phyloP scores from a whole-genome alignment of 2,888 invertebrate genomes.

The Cremastobaeus sp. region DNA sequence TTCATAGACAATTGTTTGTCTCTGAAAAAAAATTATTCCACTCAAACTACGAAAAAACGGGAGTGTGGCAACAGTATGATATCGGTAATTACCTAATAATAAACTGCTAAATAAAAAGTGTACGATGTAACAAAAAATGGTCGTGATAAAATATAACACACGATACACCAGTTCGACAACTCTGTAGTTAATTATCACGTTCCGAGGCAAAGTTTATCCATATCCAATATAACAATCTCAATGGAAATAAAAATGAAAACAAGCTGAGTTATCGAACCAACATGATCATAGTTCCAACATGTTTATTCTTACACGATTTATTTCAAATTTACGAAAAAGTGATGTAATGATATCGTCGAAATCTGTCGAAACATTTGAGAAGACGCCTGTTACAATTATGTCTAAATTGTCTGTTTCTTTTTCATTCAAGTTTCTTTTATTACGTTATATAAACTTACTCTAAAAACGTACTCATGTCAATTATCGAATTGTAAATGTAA shows the following conservation, averaged over 20 bases:
- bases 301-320: conserved; percentile 55
- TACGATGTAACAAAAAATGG: too few relatives aligned
- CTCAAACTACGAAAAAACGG: too few relatives aligned
- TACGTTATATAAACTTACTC: conserved; percentile 58
- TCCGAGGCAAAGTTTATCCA: too few relatives aligned
- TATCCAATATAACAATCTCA: too few relatives aligned
- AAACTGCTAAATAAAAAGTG: too few relatives aligned
- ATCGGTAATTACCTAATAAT: too few relatives aligned
- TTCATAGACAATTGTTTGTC: too few relatives aligned
- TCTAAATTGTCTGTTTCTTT: conserved; percentile 44
- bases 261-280: conserved; percentile 11
- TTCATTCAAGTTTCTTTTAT: conserved; percentile 44
- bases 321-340: conserved; percentile 57
- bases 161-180: conserved; percentile 12
- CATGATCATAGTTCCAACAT: not conserved
- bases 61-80: too few relatives aligned
- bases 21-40: too few relatives aligned
- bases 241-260: not conserved
- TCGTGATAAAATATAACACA: not conserved
- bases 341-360: conserved; percentile 54
- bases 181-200: not conserved
- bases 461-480: conserved; percentile 49
- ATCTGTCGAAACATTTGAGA: conserved; percentile 54
- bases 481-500: conserved; percentile 57
- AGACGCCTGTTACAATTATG: conserved; percentile 47